Evolutionary conservation across 1,140 invertebrate genomes (phyloP).

Genomic region (Oscheius sp.): DNA sequence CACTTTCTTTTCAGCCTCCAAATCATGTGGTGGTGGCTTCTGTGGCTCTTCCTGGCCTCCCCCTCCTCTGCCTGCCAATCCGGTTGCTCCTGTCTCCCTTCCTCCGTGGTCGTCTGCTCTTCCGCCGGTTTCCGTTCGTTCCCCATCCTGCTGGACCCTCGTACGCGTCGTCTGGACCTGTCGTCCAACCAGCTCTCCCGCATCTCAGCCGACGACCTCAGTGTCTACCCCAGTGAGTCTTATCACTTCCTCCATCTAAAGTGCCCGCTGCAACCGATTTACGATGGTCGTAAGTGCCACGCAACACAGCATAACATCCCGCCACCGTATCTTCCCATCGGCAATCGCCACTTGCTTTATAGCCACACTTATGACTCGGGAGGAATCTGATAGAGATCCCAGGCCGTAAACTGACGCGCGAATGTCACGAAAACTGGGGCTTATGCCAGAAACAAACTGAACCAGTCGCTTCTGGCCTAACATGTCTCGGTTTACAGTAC

Average conservation of each 20-base stretch:
- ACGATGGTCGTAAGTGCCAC: not conserved
- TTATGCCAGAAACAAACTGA: too few relatives aligned
- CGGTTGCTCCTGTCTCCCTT: not conserved
- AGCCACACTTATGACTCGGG: too few relatives aligned
- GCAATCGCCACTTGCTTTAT: too few relatives aligned
- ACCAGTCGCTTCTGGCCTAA: too few relatives aligned
- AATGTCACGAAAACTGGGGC: too few relatives aligned
- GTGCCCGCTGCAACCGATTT: slow-evolving; percentile 5
- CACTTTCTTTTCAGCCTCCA: not conserved
- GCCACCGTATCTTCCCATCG: slow-evolving; percentile 6
- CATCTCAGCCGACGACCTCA: slow-evolving; percentile 23
- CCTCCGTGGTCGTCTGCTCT: not conserved
- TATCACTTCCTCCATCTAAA: not conserved
- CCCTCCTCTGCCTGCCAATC: not conserved
- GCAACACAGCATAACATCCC: not conserved
- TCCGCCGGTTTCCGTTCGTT: slow-evolving; percentile 15
- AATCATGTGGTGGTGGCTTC: not conserved
- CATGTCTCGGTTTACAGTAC: too few relatives aligned
- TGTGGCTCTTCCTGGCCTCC: not conserved
- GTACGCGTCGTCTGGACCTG: slow-evolving; percentile 22
- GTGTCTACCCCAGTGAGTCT: slow-evolving; percentile 34
- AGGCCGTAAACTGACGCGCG: too few relatives aligned
- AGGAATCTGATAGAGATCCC: too few relatives aligned
- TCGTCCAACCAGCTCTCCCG: slow-evolving; percentile 22
- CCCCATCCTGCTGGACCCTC: slow-evolving; percentile 28